Evolutionary conservation across 2,797 vertebrate genomes (phyloP), one percentile per base, ranked within the genome.

Genomic region (Huso huso): DNA sequence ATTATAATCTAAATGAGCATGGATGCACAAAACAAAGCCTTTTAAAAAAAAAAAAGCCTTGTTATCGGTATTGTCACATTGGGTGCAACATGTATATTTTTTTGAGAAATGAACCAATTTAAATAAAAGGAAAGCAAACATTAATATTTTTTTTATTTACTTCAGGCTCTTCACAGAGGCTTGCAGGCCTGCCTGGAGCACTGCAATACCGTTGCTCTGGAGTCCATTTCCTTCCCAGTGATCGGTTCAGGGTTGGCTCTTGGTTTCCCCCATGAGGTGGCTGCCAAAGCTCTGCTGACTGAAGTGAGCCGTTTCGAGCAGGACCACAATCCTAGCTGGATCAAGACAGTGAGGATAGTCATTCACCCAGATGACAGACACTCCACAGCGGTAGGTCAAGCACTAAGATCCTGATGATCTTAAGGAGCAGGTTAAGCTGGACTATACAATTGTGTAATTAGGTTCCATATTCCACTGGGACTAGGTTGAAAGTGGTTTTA

Each of bases 151-250:
- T 8, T n/a, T 51, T 2, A 15, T 48, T 8, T 10, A 37, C 58
- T 58, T 0, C 74, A 88, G 86, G 76, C 5, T 58, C 68, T 88
- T 62, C 76, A 71, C 52, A 37, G 65, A 6, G 69, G 78, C 11
- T 64, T 84, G 48, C 69, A 37, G 50, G 70, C 61, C 0, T 23
- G 72, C 10, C 71, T 88, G 48, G 6, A 57, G 7, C 67, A 18
- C 59, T 88, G 85, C 70, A 65, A 67, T 0, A 55, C 4, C 3
- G 68, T 10, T 64, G 74, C 69, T 7, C 79, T 74, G 13, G 37
- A 37, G 10, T 86, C 85, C 3, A 70, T 87, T 15, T 79, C 79
- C 7, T 48, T 88, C 61, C 84, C 86, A 0, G 66, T 78, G 15
- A 68, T 87, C 2, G 86, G 85, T 6, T 71, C 80, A 0, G 84